Evolutionary conservation across 1,140 invertebrate species (phyloP).

Genomic region (Glossosoma conforme): DNA sequence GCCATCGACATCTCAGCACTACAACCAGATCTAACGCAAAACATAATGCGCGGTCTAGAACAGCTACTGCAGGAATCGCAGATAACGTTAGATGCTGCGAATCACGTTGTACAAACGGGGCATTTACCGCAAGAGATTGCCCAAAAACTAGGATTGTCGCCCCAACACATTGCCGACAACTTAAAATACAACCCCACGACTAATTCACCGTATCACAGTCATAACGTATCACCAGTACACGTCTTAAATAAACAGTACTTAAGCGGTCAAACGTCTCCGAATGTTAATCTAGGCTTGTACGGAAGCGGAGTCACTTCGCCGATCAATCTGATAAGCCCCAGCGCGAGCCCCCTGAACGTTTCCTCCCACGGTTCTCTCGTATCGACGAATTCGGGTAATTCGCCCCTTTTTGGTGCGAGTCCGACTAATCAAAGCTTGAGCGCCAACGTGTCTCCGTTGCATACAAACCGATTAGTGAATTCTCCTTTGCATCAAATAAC

Average conservation of each 20-base stretch:
- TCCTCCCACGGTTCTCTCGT: slow-evolving; percentile 15
- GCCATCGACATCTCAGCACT: slow-evolving; percentile 35
- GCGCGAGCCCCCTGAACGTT: slow-evolving; percentile 22
- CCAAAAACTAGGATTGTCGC: slow-evolving; percentile 36
- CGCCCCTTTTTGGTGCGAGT: slow-evolving; percentile 16
- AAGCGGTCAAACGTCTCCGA: slow-evolving; percentile 36
- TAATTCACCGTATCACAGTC: slow-evolving; percentile 25
- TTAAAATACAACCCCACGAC: slow-evolving; percentile 12
- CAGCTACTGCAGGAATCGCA: slow-evolving; percentile 41
- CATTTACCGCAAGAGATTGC: slow-evolving; percentile 45
- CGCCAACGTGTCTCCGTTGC: slow-evolving; percentile 25
- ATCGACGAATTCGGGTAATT: slow-evolving; percentile 17
- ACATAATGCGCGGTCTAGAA: slow-evolving; percentile 39
- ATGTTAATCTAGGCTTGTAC: slow-evolving; percentile 6
- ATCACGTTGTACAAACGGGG: slow-evolving; percentile 39
- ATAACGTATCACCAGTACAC: slow-evolving; percentile 27
- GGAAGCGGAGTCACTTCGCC: slow-evolving; percentile 18
- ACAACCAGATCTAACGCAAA: slow-evolving; percentile 33
- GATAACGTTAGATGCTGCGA: slow-evolving; percentile 39
- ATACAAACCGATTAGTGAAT: slow-evolving; percentile 16
- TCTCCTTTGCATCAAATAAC: slow-evolving; percentile 44
- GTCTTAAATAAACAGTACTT: slow-evolving; percentile 17
- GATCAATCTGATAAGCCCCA: slow-evolving; percentile 23
- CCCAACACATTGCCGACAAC: slow-evolving; percentile 26
- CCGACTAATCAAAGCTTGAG: slow-evolving; percentile 18